Percentiles rank a stretch among this genome's conserved stretches.
Conservation (phyloP, 2,797 vertebrate genomes). For the Trachops cirrhosus region DNA sequence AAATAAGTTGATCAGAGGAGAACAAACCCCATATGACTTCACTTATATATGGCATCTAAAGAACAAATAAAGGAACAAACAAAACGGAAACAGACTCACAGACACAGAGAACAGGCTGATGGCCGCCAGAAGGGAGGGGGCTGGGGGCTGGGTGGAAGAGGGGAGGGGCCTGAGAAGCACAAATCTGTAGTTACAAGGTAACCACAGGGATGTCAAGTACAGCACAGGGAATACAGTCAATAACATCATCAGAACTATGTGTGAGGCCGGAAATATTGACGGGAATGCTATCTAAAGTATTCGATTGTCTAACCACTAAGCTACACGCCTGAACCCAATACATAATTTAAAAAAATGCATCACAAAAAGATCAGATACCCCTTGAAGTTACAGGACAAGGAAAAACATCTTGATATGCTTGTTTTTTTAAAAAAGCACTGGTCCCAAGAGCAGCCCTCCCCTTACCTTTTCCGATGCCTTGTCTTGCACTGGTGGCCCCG, state of each 20-base stretch:
- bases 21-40: neutral
- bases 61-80: neutral
- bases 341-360: too few relatives aligned
- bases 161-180: neutral
- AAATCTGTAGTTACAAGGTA: accelerated
- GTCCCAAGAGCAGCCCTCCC: accelerated
- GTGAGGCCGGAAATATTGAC: neutral
- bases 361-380: neutral
- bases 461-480: conserved; percentile 84
- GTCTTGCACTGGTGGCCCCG: conserved; percentile 7
- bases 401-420: neutral
- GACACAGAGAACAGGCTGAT: neutral
- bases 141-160: neutral
- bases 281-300: neutral
- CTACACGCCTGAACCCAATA: neutral
- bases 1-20: neutral
- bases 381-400: neutral
- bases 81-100: neutral
- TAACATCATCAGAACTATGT: accelerated
- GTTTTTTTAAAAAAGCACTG: neutral
- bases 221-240: neutral
- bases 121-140: neutral
- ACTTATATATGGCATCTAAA: neutral
- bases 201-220: neutral
- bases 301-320: too few relatives aligned